Evolutionary conservation across 2,797 vertebrate genomes (phyloP).

Genomic region (Monodelphis domestica): DNA sequence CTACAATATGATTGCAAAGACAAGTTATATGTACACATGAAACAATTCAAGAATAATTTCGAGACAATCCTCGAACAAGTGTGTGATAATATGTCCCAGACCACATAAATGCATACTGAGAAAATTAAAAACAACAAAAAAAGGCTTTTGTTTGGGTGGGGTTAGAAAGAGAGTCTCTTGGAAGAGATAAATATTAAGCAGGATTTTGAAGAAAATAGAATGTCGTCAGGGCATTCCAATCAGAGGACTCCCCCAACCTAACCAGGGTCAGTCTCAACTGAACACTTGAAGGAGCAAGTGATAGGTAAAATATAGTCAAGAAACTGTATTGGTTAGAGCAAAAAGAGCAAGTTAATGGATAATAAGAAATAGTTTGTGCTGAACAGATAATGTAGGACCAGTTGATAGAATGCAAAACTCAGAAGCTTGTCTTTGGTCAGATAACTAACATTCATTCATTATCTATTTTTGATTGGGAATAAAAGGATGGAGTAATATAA

Average conservation of each 20-base stretch:
- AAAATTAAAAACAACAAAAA: slow-evolving; percentile 36
- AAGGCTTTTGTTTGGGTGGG: background rate
- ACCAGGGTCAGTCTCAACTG: background rate
- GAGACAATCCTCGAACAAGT: background rate
- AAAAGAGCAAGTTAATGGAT: background rate
- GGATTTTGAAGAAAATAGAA: background rate
- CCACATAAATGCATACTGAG: background rate
- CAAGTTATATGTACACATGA: slow-evolving; percentile 1
- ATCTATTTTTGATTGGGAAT: background rate
- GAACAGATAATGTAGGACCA: background rate
- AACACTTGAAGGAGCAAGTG: background rate
- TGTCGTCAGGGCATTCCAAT: background rate
- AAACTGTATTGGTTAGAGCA: too few species aligned
- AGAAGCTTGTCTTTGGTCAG: background rate
- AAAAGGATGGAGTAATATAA: background rate
- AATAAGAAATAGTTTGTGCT: background rate
- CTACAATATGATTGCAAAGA: background rate
- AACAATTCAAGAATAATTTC: slow-evolving; percentile 19
- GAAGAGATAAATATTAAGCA: slow-evolving; percentile 19
- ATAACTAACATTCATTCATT: background rate
- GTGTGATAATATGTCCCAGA: slow-evolving; percentile 11
- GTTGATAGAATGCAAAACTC: background rate
- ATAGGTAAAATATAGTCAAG: background rate
- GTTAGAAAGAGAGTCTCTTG: slow-evolving; percentile 5
- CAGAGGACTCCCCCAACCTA: background rate